Evolutionary conservation across 2,113 vertebrate species (phyloP).

Genomic region (Alligator mississippiensis): DNA sequence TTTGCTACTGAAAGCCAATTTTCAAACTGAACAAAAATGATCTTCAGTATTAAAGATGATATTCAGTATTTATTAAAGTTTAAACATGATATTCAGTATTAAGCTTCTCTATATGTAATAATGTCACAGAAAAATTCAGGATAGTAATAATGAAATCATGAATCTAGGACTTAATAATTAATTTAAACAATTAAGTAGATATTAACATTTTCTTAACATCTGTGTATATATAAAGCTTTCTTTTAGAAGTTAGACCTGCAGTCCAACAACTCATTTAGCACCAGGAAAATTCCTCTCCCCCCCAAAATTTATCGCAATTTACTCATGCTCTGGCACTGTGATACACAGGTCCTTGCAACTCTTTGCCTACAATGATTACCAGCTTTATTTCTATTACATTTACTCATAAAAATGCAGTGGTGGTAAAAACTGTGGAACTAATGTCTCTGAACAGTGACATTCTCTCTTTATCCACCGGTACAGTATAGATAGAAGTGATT

Average conservation of each 20-base stretch:
- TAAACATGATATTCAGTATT: neutral
- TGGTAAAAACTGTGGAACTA: neutral
- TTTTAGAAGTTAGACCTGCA: neutral
- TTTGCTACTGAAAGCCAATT: neutral
- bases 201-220: neutral
- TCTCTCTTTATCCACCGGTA: neutral
- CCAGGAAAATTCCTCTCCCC: neutral
- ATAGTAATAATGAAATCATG: neutral
- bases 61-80: neutral
- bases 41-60: neutral
- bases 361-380: neutral
- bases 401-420: neutral
- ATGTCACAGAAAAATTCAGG: neutral
- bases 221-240: neutral
- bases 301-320: neutral
- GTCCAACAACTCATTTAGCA: neutral
- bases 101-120: neutral
- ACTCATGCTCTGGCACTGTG: neutral
- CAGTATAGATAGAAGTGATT: neutral
- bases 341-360: neutral
- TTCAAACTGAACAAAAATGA: neutral
- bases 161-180: neutral
- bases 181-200: neutral
- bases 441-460: rapidly evolving
- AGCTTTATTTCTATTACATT: neutral